Base-by-base conservation (phyloP, 2,797 vertebrate genomes). In the Sebastes oblongus region DNA sequence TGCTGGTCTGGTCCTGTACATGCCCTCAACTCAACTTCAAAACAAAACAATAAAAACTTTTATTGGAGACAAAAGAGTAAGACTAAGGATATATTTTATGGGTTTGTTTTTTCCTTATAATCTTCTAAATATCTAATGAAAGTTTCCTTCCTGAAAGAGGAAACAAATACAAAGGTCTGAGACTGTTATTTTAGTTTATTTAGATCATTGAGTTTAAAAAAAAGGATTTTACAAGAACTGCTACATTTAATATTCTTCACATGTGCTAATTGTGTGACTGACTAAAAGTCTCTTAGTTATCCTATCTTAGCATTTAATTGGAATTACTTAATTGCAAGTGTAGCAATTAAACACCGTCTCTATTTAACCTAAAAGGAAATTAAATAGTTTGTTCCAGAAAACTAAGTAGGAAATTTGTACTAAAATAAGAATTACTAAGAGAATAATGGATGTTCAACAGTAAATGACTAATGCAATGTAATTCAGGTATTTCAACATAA, bases 1-100 rank as follows among this genome's bases (percentile, higher is more conserved):
- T 91, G 85, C 84, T 92, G 92, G 66, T 75, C 20, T 1, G 29
- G 11, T 34, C 30, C 20, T 59, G 64, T 4, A 86, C 30, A 42
- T 50, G 10, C 29, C 72, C 71, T 76, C 24, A 64, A 55, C 11
- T 54, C 20, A 22, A 72, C 29, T 20, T 5, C 7, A 82, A 69
- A 72, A 62, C 29, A 16, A 29, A 30, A 16, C 2, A 14, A 18
- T 18, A 29, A n/a, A 46, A 65, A 72, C 39, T 30, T 59, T 24
- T n/a, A n/a, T 16, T 52, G 20, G 30, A 13, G 39, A 54, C 13
- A 34, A 29, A 32, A n/a, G 29, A 56, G 8, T 25, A 20, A 70
- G 25, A n/a, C 12, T 14, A 32, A 59, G 0, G 2, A 0, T 54
- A 27, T 13, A 39, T 39, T 66, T 16, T 22, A 64, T 5, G 2